A percentile compares a stretch with the other conserved stretches of the same genome.
These are phyloP conservation scores for Hiodon alosoides DNA, from an alignment of 2,113 vertebrate species.

Conservation along the genomic window DNA sequence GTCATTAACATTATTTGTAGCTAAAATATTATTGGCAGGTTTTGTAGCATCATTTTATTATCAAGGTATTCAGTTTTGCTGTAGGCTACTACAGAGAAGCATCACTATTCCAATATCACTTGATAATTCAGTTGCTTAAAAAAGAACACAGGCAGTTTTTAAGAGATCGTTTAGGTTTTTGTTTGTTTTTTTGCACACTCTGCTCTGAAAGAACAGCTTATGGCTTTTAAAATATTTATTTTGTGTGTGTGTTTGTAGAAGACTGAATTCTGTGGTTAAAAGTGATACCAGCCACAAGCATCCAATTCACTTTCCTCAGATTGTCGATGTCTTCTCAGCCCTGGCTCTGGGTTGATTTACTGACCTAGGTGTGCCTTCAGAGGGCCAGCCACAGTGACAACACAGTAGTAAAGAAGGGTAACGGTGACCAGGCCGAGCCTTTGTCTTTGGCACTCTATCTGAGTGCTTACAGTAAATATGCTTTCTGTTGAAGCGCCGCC, in stretches of 20 bases:
- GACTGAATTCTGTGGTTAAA: conserved; percentile 49
- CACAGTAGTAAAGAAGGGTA: conserved; percentile 29
- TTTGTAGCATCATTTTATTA: conserved; percentile 57
- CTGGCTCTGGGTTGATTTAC: conserved; percentile 36
- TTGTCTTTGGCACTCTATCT: conserved; percentile 45
- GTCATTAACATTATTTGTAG: conserved; percentile 37
- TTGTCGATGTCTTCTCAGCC: conserved; percentile 37
- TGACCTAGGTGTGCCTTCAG: conserved; percentile 31
- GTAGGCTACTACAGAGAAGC: conserved; percentile 52
- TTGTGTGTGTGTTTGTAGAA: conserved; percentile 38
- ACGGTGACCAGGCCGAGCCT: conserved; percentile 37
- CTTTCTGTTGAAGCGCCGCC: conserved; percentile 11
- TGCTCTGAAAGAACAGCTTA: conserved; percentile 60
- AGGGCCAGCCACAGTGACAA: conserved; percentile 38
- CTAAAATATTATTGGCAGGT: conserved; percentile 69
- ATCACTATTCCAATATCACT: conserved; percentile 32
- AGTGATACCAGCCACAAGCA: conserved; percentile 37
- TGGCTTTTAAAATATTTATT: conserved; percentile 63
- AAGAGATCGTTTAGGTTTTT: conserved; percentile 25
- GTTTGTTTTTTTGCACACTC: conserved; percentile 45
- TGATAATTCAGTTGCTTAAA: conserved; percentile 48
- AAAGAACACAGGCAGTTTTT: conserved; percentile 64
- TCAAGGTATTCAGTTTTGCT: conserved; percentile 49
- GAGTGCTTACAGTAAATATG: conserved; percentile 18
- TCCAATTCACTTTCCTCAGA: conserved; percentile 32